Percentiles rank a stretch among this genome's conserved stretches.
phyloP scores from a whole-genome alignment of 2,888 invertebrate species.

The Dendrolimus pini region DNA sequence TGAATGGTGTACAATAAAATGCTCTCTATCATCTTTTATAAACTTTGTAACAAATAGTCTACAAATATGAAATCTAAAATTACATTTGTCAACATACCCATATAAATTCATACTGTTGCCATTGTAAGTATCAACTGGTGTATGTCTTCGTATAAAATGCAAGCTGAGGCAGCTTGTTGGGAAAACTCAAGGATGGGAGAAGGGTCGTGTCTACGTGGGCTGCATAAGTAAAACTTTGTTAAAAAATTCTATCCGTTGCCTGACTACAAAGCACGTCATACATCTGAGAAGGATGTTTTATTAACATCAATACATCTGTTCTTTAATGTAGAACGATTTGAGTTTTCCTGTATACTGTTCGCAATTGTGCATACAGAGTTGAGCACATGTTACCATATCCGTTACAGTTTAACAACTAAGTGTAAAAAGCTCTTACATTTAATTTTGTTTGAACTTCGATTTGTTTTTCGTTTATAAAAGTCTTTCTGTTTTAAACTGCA shows the following conservation, averaged over 20 bases:
- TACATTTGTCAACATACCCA: background rate
- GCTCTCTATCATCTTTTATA: too few relatives aligned
- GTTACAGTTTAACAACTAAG: too few relatives aligned
- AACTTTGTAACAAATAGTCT: too few relatives aligned
- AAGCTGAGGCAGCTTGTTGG: constrained; percentile 39
- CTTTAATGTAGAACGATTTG: background rate
- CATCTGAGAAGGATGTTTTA: background rate
- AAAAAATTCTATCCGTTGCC: constrained; percentile 46
- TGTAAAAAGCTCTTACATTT: too few relatives aligned
- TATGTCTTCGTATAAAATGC: constrained; percentile 44
- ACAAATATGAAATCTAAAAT: too few relatives aligned
- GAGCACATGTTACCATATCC: too few relatives aligned
- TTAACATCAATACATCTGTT: background rate
- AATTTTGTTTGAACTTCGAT: too few relatives aligned
- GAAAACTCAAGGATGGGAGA: constrained; percentile 38
- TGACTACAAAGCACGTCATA: constrained; percentile 13
- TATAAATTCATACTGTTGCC: background rate
- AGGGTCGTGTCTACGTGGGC: constrained; percentile 39
- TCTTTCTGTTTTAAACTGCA: too few relatives aligned
- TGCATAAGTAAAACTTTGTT: constrained; percentile 49
- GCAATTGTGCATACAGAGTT: too few relatives aligned
- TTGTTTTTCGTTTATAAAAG: too few relatives aligned
- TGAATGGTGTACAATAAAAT: too few relatives aligned
- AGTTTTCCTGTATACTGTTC: background rate
- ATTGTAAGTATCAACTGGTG: constrained; percentile 2